Conservation (phyloP, 2,888 invertebrate species). For the Temnothorax ravouxi region DNA sequence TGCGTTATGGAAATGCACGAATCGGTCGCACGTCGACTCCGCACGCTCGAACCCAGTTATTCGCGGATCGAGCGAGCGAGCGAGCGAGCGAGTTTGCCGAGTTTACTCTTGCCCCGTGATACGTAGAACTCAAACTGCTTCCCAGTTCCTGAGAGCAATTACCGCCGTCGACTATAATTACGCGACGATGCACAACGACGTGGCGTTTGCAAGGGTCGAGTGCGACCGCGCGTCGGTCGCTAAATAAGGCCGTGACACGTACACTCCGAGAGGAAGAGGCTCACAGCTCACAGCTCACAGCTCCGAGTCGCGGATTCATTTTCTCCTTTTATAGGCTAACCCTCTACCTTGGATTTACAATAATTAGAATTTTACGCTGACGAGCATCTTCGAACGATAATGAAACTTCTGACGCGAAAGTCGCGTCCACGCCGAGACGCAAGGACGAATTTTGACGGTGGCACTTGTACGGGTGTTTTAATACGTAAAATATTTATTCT, state of each 20-base stretch:
- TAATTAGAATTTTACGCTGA: conserved; percentile 44
- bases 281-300: too few relatives aligned
- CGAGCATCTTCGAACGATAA: conserved; percentile 28
- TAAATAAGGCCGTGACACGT: conserved; percentile 69
- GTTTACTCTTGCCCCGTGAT: conserved; percentile 60
- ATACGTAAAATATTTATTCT: neutral
- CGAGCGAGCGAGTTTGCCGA: conserved; percentile 63
- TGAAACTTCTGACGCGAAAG: neutral
- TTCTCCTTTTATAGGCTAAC: conserved; percentile 54
- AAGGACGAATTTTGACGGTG: neutral
- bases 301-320: conserved; percentile 3
- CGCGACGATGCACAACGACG: conserved; percentile 61
- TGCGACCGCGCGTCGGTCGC: conserved; percentile 47
- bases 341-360: conserved; percentile 17
- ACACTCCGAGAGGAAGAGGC: neutral
- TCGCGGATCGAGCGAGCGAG: conserved; percentile 24
- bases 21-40: neutral
- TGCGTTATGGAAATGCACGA: conserved; percentile 59
- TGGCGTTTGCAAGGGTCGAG: conserved; percentile 53
- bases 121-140: conserved; percentile 67
- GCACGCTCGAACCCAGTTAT: conserved; percentile 1
- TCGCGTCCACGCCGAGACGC: neutral
- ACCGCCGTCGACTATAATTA: conserved; percentile 74
- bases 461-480: too few relatives aligned
- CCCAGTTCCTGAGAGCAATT: conserved; percentile 75